Evolutionary conservation across 2,113 vertebrate genomes (phyloP).

Genomic region (Grammomys dolichurus): DNA sequence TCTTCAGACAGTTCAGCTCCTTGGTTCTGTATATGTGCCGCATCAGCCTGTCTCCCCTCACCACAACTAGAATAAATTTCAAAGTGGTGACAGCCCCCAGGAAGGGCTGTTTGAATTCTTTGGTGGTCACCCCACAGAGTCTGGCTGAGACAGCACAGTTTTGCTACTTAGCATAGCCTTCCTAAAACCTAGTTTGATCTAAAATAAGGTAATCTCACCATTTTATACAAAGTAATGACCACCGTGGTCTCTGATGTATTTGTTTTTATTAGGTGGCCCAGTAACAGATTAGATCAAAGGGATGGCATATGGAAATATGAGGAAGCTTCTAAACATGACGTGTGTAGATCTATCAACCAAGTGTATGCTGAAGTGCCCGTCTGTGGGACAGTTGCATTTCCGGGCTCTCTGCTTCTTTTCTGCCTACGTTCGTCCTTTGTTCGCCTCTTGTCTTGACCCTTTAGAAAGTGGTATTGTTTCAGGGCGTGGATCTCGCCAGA

Average conservation of each 20-base stretch:
- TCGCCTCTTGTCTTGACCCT: slow-evolving; percentile 62
- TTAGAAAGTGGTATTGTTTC: slow-evolving; percentile 66
- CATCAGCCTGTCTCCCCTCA: slow-evolving; percentile 70
- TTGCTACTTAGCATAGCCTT: slow-evolving; percentile 53
- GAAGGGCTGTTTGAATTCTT: slow-evolving; percentile 72
- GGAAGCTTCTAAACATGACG: slow-evolving; percentile 22
- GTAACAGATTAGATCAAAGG: slow-evolving; percentile 58
- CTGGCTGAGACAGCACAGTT: slow-evolving; percentile 70
- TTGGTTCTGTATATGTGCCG: slow-evolving; percentile 84
- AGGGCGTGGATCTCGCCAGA: slow-evolving; percentile 65
- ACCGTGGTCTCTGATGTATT: slow-evolving; percentile 45
- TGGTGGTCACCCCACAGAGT: slow-evolving; percentile 72
- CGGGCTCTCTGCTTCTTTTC: slow-evolving; percentile 44
- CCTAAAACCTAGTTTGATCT: slow-evolving; percentile 67
- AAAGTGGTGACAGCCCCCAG: slow-evolving; percentile 88
- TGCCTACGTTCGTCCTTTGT: slow-evolving; percentile 10
- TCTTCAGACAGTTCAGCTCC: slow-evolving; percentile 90
- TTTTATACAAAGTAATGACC: slow-evolving; percentile 50
- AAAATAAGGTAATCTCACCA: slow-evolving; percentile 65
- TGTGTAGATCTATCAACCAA: not conserved
- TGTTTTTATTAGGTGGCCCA: slow-evolving; percentile 71
- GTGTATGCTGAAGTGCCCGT: slow-evolving; percentile 48
- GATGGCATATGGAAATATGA: slow-evolving; percentile 22
- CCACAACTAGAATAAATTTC: slow-evolving; percentile 80
- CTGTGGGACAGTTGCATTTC: slow-evolving; percentile 34